Evolutionary conservation across 2,113 vertebrate species (phyloP).

Genomic region (Perca flavescens): DNA sequence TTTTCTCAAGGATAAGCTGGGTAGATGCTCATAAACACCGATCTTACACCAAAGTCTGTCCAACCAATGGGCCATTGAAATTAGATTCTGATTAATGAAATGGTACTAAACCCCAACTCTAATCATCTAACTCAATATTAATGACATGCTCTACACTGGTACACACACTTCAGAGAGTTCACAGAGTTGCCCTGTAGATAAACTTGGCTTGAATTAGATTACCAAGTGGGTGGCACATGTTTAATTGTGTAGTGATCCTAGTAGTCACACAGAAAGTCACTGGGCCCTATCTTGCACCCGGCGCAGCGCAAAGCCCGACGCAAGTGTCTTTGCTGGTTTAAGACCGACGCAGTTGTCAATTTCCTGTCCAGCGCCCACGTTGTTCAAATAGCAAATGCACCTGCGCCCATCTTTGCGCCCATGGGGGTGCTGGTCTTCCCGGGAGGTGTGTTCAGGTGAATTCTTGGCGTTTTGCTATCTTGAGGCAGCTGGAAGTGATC

Average conservation of each 20-base stretch:
- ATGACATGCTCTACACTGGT: neutral
- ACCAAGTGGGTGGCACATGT: neutral
- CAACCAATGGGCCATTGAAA: neutral
- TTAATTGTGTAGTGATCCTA: neutral
- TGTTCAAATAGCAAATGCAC: too few relatives aligned
- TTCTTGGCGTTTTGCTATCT: too few relatives aligned
- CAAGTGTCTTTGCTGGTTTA: too few relatives aligned
- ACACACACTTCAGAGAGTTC: constrained; percentile 7
- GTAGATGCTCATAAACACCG: too few relatives aligned
- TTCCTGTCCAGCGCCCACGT: too few relatives aligned
- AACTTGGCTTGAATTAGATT: constrained; percentile 17
- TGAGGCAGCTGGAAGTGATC: too few relatives aligned
- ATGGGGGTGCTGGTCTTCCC: too few relatives aligned
- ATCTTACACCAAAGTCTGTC: neutral
- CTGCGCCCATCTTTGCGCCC: too few relatives aligned
- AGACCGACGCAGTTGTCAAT: too few relatives aligned
- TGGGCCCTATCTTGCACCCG: too few relatives aligned
- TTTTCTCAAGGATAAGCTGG: neutral
- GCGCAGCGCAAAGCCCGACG: too few relatives aligned
- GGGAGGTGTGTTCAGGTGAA: too few relatives aligned
- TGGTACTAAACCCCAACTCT: neutral
- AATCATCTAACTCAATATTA: neutral
- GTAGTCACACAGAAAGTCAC: constrained; percentile 14
- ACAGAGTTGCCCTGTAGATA: neutral
- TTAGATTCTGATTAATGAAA: neutral